A percentile compares a stretch with the other conserved stretches of the same genome.
Evolutionary conservation across 1,140 invertebrate genomes (phyloP).

Genomic region (Babylonia areolata): DNA sequence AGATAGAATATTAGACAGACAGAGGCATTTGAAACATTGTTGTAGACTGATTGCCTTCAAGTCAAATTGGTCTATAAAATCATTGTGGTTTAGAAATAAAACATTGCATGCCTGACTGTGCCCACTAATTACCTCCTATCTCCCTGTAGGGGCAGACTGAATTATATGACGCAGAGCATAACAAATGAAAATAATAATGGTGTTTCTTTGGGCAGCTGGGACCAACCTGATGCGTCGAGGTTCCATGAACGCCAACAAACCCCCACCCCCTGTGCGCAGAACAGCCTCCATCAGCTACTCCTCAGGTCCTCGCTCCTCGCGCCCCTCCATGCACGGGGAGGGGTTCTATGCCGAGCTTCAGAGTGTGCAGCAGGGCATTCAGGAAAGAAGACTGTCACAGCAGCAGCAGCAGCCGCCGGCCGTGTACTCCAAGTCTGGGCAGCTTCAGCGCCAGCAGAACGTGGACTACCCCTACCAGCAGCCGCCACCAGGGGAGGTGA

Average conservation of each 20-base stretch:
- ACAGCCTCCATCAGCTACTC: constrained; percentile 82
- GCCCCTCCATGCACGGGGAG: constrained; percentile 53
- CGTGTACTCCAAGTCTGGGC: neutral
- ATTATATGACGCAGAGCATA: too few relatives aligned
- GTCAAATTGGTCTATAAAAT: too few relatives aligned
- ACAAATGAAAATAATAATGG: too few relatives aligned
- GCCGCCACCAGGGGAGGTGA: neutral
- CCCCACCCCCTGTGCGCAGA: constrained; percentile 88
- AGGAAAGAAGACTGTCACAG: constrained; percentile 33
- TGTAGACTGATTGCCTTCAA: too few relatives aligned
- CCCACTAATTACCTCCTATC: too few relatives aligned
- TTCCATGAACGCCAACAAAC: constrained; percentile 83
- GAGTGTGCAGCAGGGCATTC: constrained; percentile 50
- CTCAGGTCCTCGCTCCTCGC: constrained; percentile 44
- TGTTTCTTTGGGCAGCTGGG: constrained; percentile 51
- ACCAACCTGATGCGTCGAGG: constrained; percentile 76
- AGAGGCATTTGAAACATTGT: too few relatives aligned
- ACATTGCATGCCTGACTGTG: too few relatives aligned
- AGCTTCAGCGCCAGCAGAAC: constrained; percentile 30
- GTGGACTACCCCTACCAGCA: constrained; percentile 13
- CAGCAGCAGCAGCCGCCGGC: constrained; percentile 38
- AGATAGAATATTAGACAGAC: too few relatives aligned
- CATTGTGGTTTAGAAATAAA: too few relatives aligned
- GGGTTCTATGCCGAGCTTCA: constrained; percentile 62
- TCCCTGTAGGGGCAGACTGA: too few relatives aligned